These are phyloP conservation scores for Taenaris catops DNA, from an alignment of 2,888 invertebrate genomes.

Conservation along the genomic window DNA sequence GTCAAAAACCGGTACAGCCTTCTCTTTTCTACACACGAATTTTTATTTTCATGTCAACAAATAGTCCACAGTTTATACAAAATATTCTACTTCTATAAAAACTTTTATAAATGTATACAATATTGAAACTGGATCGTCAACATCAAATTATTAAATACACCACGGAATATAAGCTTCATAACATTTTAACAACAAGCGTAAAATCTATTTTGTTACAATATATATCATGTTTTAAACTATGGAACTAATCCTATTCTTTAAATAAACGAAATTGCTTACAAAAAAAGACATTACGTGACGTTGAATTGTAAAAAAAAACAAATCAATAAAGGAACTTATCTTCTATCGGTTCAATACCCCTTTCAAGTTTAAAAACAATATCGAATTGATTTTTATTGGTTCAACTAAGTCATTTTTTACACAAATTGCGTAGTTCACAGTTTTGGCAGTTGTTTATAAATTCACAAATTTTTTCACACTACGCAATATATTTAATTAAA, in stretches of 20 bases:
- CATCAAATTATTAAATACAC: conserved; percentile 45
- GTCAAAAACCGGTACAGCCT: no score
- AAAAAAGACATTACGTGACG: no score
- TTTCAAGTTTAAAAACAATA: no score
- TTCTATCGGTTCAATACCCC: no score
- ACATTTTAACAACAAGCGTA: conserved; percentile 34
- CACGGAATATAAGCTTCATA: conserved; percentile 42
- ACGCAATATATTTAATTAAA: no score
- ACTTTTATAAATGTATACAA: conserved; percentile 72
- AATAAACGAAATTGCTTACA: no score
- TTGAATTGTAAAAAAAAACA: no score
- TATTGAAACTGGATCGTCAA: conserved; percentile 47
- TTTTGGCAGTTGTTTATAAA: conserved; percentile 21
- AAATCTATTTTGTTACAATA: conserved; percentile 17
- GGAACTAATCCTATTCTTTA: no score
- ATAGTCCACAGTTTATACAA: conserved; percentile 38
- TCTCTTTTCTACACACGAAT: no score
- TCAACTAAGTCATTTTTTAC: conserved; percentile 11
- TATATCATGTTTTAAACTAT: conserved; percentile 13
- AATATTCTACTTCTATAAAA: conserved; percentile 52
- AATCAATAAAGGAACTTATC: no score
- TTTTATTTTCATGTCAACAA: no score
- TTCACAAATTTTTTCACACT: background rate
- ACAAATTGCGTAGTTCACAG: conserved; percentile 11
- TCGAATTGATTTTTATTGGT: no score